phyloP scores from a whole-genome alignment of 2,113 vertebrate genomes.

The Macrotis lagotis region DNA sequence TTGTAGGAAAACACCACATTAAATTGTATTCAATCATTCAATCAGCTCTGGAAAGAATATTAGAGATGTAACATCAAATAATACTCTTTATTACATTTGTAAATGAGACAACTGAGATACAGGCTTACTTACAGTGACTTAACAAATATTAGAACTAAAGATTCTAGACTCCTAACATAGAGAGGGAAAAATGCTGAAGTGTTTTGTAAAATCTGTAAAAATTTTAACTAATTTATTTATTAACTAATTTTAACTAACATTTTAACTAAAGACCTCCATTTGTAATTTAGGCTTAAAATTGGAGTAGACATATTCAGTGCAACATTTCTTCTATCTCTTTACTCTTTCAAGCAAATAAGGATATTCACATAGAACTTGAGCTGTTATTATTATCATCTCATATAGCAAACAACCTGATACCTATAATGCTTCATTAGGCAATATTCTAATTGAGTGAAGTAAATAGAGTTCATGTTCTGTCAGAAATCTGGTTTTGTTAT shows the following conservation, averaged over 20 bases:
- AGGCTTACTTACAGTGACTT: not conserved
- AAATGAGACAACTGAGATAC: not conserved
- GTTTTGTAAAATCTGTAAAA: not conserved
- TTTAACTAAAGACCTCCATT: not conserved
- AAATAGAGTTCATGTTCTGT: not conserved
- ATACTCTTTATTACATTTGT: too few relatives aligned
- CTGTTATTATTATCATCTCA: not conserved
- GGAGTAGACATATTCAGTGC: not conserved
- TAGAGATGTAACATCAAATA: too few relatives aligned
- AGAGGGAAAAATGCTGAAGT: not conserved
- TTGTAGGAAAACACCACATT: too few relatives aligned
- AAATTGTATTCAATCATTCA: too few relatives aligned
- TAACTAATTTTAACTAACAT: too few relatives aligned
- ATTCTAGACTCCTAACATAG: not conserved
- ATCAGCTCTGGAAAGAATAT: too few relatives aligned
- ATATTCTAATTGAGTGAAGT: not conserved
- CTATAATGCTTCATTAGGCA: not conserved
- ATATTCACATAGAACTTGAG: not conserved
- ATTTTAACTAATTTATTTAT: too few relatives aligned
- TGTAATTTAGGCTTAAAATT: not conserved
- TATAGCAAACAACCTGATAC: not conserved
- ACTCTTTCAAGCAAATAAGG: not conserved
- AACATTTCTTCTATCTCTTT: not conserved
- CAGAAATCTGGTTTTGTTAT: not conserved
- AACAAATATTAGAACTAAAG: not conserved